These are phyloP conservation scores for Pheosia tremula DNA, from an alignment of 2,888 invertebrate genomes.

Conservation along the genomic window DNA sequence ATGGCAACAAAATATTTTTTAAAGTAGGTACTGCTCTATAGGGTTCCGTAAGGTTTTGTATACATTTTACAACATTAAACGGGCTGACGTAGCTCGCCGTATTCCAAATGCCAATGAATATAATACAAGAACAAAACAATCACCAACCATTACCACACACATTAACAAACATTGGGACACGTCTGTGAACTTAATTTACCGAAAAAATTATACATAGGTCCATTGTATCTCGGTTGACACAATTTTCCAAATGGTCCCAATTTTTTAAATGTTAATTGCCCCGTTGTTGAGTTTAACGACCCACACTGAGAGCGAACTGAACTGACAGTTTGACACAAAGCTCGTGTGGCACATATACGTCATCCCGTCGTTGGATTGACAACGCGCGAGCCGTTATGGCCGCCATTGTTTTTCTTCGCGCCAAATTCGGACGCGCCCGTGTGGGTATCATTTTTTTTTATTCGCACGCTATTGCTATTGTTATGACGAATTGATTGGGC, in stretches of 20 bases:
- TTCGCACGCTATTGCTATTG: conserved; percentile 66
- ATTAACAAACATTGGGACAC: neutral
- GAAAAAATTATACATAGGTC: neutral
- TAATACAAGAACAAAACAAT: neutral
- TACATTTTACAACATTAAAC: no score
- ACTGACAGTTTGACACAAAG: conserved; percentile 50
- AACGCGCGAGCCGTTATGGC: conserved; percentile 62
- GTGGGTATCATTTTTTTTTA: conserved; percentile 76
- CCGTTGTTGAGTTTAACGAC: conserved; percentile 43
- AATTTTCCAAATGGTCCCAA: conserved; percentile 32
- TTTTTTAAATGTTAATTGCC: conserved; percentile 34
- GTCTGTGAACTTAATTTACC: neutral
- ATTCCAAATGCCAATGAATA: neutral
- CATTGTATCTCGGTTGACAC: conserved; percentile 31
- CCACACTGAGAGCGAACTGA: conserved; percentile 48
- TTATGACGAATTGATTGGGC: conserved; percentile 81
- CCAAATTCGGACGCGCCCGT: conserved; percentile 59
- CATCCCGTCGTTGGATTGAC: conserved; percentile 25
- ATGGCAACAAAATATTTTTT: no score
- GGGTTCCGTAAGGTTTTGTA: no score
- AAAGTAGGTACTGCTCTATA: no score
- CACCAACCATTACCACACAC: neutral
- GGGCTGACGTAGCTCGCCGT: neutral
- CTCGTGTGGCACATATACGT: conserved; percentile 50
- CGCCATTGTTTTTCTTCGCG: conserved; percentile 72